Percentiles rank a stretch among this genome's conserved stretches.
These are phyloP conservation scores for Montipora sp. DNA, from an alignment of 64 coral and sea anemone species.

Conservation along the genomic window DNA sequence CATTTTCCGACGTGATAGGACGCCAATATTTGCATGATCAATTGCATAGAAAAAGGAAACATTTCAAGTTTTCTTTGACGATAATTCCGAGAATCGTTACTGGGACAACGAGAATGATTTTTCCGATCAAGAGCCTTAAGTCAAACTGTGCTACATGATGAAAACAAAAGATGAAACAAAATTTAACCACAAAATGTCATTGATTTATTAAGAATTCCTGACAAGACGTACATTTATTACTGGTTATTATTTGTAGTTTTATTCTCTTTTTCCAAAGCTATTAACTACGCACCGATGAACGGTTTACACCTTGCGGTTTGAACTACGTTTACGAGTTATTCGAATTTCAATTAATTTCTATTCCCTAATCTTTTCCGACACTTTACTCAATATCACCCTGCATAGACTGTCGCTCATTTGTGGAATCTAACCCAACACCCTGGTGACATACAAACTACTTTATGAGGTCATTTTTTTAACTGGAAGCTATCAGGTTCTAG, in stretches of 20 bases:
- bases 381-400: conserved; percentile 34
- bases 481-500: conserved; percentile 19
- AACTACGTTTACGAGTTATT: not conserved
- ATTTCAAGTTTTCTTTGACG: not conserved
- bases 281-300: not conserved
- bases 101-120: no score
- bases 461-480: conserved; percentile 26
- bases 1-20: not conserved
- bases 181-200: no score
- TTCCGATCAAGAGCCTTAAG: no score
- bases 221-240: not conserved
- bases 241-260: not conserved
- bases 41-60: not conserved
- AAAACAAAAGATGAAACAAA: no score
- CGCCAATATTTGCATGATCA: no score
- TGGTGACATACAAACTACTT: conserved; percentile 22
- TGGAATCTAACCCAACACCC: conserved; percentile 5
- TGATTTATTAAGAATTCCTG: conserved; percentile 4
- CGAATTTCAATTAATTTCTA: not conserved
- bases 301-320: not conserved
- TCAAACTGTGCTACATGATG: no score
- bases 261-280: not conserved
- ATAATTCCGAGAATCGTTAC: not conserved
- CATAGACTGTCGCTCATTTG: conserved; percentile 2
- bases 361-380: not conserved